Conservation (phyloP, 2,113 vertebrate species). For the Aphelocoma coerulescens region DNA sequence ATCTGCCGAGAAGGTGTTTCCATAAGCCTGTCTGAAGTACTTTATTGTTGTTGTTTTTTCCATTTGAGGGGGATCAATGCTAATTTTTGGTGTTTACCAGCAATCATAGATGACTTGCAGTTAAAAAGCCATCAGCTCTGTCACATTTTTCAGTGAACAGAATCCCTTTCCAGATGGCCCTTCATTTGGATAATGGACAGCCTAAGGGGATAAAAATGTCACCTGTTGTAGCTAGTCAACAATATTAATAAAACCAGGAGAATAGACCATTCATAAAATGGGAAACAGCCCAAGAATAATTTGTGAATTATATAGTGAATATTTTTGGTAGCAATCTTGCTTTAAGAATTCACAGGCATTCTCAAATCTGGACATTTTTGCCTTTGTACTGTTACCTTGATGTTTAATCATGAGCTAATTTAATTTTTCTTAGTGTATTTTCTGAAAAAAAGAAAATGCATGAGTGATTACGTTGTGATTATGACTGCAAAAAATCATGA, state of each 20-base stretch:
- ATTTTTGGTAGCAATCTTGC: constrained; percentile 18
- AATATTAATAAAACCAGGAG: constrained; percentile 74
- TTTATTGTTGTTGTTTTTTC: constrained; percentile 73
- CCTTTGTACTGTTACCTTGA: neutral
- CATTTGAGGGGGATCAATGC: constrained; percentile 73
- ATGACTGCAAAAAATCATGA: neutral
- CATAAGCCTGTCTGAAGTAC: constrained; percentile 63
- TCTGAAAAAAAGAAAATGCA: neutral
- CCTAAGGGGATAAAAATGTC: constrained; percentile 80
- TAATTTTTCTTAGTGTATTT: neutral
- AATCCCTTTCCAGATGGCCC: constrained; percentile 80
- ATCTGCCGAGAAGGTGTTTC: constrained; percentile 67
- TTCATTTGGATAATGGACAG: constrained; percentile 82
- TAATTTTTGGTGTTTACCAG: constrained; percentile 77
- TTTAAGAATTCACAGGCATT: neutral
- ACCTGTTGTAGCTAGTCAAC: constrained; percentile 76
- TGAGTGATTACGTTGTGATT: neutral
- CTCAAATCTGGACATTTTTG: neutral
- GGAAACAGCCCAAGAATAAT: constrained; percentile 36
- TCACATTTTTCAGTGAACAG: constrained; percentile 80
- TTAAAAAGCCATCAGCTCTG: constrained; percentile 81
- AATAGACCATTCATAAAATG: constrained; percentile 54
- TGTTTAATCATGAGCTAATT: neutral
- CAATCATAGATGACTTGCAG: constrained; percentile 81
- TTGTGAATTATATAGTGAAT: constrained; percentile 37